phyloP scores from a whole-genome alignment of 2,797 vertebrate species.

The Eptatretus atami region DNA sequence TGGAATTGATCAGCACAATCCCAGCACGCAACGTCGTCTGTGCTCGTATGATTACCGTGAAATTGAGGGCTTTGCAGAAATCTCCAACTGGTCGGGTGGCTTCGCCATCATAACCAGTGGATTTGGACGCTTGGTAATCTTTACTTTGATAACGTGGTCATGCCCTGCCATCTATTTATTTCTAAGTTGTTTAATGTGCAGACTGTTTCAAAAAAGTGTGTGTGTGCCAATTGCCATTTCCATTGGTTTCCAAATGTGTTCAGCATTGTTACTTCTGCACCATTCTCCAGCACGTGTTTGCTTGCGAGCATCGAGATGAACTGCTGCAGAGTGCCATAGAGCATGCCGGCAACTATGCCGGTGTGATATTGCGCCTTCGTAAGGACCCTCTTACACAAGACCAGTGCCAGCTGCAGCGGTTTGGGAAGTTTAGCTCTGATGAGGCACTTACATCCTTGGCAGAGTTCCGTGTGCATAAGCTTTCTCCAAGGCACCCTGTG shows the following conservation, averaged over 20 bases:
- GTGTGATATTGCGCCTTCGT: conserved; percentile 47
- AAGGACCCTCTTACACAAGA: conserved; percentile 64
- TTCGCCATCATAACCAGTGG: conserved; percentile 85
- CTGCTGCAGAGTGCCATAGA: conserved; percentile 82
- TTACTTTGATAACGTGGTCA: neutral
- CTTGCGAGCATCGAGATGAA: conserved; percentile 72
- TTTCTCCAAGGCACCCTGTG: conserved; percentile 54
- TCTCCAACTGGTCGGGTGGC: conserved; percentile 69
- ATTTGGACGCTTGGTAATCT: conserved; percentile 65
- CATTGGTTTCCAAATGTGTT: too few species aligned
- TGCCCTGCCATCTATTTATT: too few species aligned
- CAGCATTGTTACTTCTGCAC: too few species aligned
- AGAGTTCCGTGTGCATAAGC: conserved; percentile 85
- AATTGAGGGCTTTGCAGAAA: conserved; percentile 71
- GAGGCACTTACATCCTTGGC: conserved; percentile 92
- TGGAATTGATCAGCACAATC: conserved; percentile 81
- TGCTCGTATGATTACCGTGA: conserved; percentile 94
- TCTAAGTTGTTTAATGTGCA: too few species aligned
- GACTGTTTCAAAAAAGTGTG: too few species aligned
- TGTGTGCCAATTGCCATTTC: too few species aligned
- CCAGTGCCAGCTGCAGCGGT: conserved; percentile 37
- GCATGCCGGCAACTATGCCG: conserved; percentile 78
- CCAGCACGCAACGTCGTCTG: conserved; percentile 48
- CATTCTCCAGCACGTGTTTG: conserved; percentile 50
- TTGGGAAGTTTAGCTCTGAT: conserved; percentile 82